Percentiles rank a stretch among this genome's conserved stretches.
Evolutionary conservation across 2,113 vertebrate species (phyloP).

Genomic region (Thermophis baileyi): DNA sequence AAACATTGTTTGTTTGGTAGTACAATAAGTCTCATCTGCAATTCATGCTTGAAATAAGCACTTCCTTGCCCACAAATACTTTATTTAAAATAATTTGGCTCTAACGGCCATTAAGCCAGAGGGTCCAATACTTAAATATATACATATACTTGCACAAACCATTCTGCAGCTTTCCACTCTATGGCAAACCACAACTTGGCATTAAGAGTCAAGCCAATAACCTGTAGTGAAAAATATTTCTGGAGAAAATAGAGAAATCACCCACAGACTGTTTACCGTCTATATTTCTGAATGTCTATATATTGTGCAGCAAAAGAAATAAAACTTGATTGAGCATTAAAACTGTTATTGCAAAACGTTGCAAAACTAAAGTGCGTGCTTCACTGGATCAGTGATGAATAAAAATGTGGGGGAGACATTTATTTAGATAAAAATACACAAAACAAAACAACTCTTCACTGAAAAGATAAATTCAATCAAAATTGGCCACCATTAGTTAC

Average conservation of each 20-base stretch:
- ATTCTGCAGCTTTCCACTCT: neutral
- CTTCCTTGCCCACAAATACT: neutral
- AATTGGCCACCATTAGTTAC: neutral
- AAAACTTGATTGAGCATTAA: neutral
- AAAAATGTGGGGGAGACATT: neutral
- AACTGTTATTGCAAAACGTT: neutral
- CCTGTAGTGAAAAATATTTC: neutral
- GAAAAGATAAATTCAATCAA: neutral
- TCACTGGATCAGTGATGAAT: neutral
- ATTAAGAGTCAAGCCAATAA: neutral
- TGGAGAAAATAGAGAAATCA: neutral
- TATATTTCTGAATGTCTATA: neutral
- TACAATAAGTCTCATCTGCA: neutral
- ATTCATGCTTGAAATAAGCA: conserved; percentile 27
- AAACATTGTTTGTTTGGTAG: conserved; percentile 5
- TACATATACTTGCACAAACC: neutral
- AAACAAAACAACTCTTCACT: neutral
- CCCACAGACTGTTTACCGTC: neutral
- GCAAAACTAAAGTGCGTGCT: neutral
- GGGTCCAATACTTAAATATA: neutral
- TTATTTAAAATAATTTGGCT: neutral
- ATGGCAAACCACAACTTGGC: neutral
- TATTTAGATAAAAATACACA: neutral
- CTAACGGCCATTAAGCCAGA: neutral
- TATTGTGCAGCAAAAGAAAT: neutral